Evolutionary conservation across 1,140 invertebrate genomes (phyloP), one percentile per base, ranked within the genome.

Genomic region (Oncopodura yosiiana): DNA sequence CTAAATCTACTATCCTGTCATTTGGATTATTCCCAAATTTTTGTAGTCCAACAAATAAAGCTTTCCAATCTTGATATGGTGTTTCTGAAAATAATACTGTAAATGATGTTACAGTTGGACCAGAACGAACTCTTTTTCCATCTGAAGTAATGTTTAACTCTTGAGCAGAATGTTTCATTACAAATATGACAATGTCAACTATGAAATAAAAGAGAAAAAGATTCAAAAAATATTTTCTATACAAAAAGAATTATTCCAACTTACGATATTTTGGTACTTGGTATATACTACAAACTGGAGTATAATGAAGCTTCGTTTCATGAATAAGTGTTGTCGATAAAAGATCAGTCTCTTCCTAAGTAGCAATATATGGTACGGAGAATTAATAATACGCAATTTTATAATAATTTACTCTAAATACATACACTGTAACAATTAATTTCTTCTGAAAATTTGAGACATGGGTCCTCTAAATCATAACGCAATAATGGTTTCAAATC

Each of bases 181-280:
- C 23, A 34, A 51, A 41, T 3, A 51, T 51, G 4, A 51, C 36
- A 9, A 27, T 39, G 37, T 51, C 49, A 26, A 41, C 49, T 51
- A 34, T 6, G 38, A 38, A 14, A 4, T 48, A 6, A 48, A 8
- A 8, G 11, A 21, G 16, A 19, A 21, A 8, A 19, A 8, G 6
- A 34, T 34, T 34, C 30, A 34, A 8, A 8, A 6, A 34, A 8
- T 14, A 34, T 34, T 34, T 34, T 14, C 30, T 6, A 34, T 14
- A 14, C 14, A 6, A 34, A 14, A 6, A 34, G 14, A 34, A n/a
- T n/a, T n/a, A n/a, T n/a, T n/a, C n/a, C n/a, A 23, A 27, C 32
- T 53, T 37, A 46, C 52, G 30, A 39, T 46, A 30, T 9, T 26
- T 21, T 6, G 52, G 52, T 26, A 34, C 19, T n/a, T 54, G 52